A percentile compares a stretch with the other conserved stretches of the same genome.
Evolutionary conservation across 2,797 vertebrate species (phyloP).

Genomic region (Numenius phaeopus): DNA sequence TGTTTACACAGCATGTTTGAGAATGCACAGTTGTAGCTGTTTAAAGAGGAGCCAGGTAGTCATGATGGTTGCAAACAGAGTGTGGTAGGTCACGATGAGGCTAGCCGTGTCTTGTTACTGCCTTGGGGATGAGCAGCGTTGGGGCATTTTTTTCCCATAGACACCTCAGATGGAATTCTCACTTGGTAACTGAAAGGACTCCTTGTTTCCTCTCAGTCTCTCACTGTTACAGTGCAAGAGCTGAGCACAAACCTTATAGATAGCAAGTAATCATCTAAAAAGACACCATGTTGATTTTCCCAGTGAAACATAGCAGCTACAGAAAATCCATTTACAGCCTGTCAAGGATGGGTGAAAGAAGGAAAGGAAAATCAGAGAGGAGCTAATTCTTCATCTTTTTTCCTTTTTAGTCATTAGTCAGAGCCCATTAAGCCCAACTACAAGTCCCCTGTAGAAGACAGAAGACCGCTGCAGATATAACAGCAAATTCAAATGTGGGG

Average conservation of each 20-base stretch:
- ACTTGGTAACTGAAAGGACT: background rate
- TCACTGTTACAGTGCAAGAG: background rate
- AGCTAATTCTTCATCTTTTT: constrained; percentile 31
- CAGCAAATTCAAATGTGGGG: background rate
- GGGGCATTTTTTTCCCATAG: background rate
- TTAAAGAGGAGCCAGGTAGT: background rate
- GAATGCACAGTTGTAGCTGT: background rate
- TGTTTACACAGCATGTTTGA: background rate
- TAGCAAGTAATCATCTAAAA: background rate
- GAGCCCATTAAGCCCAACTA: constrained; percentile 37
- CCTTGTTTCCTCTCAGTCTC: background rate
- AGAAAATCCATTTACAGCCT: constrained; percentile 38
- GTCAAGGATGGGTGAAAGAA: background rate
- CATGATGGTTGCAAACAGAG: background rate
- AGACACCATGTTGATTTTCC: background rate
- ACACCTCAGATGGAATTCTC: background rate
- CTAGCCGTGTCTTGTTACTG: background rate
- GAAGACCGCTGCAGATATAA: constrained; percentile 15
- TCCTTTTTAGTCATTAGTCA: constrained; percentile 9
- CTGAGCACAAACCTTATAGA: background rate
- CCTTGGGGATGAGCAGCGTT: background rate
- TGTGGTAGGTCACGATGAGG: background rate
- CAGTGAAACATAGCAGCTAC: background rate
- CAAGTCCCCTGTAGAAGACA: background rate
- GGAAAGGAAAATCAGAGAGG: constrained; percentile 31